A percentile compares a stretch with the other conserved stretches of the same genome.
Evolutionary conservation across 2,113 vertebrate genomes (phyloP).

Genomic region (Silurus glanis): DNA sequence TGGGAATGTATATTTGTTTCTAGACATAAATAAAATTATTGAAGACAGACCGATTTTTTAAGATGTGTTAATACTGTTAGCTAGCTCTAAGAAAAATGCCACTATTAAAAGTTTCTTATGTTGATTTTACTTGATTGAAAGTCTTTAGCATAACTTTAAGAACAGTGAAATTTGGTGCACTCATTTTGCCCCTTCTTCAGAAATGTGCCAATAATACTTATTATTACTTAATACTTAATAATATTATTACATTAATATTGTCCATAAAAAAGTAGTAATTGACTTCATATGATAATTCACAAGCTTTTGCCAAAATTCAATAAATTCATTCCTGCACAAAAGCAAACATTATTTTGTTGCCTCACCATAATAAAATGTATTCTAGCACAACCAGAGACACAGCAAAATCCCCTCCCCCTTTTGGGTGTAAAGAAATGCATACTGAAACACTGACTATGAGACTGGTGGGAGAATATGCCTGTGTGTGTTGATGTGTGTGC

Average conservation of each 20-base stretch:
- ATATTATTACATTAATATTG: too few species aligned
- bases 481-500: slow-evolving; percentile 16
- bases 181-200: background rate
- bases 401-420: slow-evolving; percentile 35
- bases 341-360: background rate
- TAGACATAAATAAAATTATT: background rate
- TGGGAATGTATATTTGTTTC: background rate
- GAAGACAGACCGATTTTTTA: background rate
- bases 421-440: slow-evolving; percentile 64
- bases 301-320: background rate
- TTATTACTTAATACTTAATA: too few species aligned
- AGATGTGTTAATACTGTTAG: background rate
- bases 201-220: background rate
- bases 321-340: background rate
- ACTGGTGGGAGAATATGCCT: slow-evolving; percentile 29
- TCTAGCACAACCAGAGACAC: background rate
- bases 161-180: background rate
- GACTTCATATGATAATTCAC: background rate
- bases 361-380: background rate
- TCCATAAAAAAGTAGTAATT: background rate
- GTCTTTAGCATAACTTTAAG: background rate
- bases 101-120: background rate
- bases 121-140: background rate
- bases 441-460: slow-evolving; percentile 64
- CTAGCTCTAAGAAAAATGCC: background rate